Percentiles rank a stretch among this genome's conserved stretches.
phyloP scores from a whole-genome alignment of 2,888 invertebrate genomes.

The Ormyrus rosae region DNA sequence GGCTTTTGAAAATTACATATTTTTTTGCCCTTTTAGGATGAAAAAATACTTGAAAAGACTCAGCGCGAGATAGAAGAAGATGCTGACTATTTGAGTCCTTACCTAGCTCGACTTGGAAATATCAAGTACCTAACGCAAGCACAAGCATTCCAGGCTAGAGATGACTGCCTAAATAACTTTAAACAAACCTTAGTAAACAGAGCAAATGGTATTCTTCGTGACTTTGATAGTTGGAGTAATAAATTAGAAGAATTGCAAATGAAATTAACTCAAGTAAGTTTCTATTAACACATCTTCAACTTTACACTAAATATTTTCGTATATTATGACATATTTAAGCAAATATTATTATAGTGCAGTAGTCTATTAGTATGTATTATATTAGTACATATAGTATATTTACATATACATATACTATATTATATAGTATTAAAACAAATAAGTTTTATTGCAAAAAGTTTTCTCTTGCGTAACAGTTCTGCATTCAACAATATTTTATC shows the following conservation, averaged over 20 bases:
- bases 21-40: conserved; percentile 74
- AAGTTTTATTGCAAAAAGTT: no score
- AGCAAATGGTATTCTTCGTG: conserved; percentile 81
- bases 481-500: neutral
- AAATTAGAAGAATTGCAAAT: conserved; percentile 79
- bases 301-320: conserved; percentile 7
- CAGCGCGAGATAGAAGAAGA: conserved; percentile 81
- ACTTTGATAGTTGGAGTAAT: conserved; percentile 80
- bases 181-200: conserved; percentile 80
- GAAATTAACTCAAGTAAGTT: conserved; percentile 76
- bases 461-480: no score
- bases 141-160: conserved; percentile 77
- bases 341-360: neutral
- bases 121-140: conserved; percentile 74
- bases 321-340: conserved; percentile 2
- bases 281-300: conserved; percentile 19
- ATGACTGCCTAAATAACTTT: conserved; percentile 82
- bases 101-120: conserved; percentile 80
- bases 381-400: neutral
- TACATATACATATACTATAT: neutral
- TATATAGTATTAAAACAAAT: neutral
- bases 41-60: conserved; percentile 77
- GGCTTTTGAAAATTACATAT: conserved; percentile 22
- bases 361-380: neutral
- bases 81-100: conserved; percentile 81